Evolutionary conservation across 2,888 invertebrate genomes (phyloP).

Genomic region (Chouioia cunea): DNA sequence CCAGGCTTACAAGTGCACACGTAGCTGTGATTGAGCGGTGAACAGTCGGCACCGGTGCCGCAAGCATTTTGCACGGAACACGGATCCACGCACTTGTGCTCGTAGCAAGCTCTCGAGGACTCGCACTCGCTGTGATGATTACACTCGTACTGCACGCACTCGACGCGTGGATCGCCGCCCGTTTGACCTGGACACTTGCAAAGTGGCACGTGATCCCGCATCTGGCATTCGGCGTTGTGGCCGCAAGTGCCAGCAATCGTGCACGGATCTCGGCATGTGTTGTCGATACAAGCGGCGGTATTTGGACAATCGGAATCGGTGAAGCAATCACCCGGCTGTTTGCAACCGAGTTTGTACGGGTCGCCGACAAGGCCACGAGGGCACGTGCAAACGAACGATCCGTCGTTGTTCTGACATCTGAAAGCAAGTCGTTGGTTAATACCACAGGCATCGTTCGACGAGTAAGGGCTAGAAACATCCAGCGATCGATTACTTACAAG

Average conservation of each 20-base stretch:
- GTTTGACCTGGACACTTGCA: constrained; percentile 84
- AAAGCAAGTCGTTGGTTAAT: constrained; percentile 45
- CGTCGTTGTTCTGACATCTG: constrained; percentile 82
- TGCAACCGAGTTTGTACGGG: constrained; percentile 79
- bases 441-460: neutral
- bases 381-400: constrained; percentile 83
- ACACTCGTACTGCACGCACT: constrained; percentile 83
- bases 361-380: constrained; percentile 85
- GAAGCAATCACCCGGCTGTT: constrained; percentile 85
- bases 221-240: constrained; percentile 80
- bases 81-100: constrained; percentile 84
- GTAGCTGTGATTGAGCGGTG: constrained; percentile 82
- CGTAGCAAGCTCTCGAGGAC: constrained; percentile 79
- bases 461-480: neutral
- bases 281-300: constrained; percentile 81
- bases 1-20: constrained; percentile 88
- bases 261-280: constrained; percentile 85
- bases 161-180: constrained; percentile 78
- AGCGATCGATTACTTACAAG: constrained; percentile 64
- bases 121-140: constrained; percentile 83
- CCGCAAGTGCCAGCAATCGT: constrained; percentile 78
- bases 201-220: constrained; percentile 77
- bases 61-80: constrained; percentile 86
- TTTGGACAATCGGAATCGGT: constrained; percentile 84
- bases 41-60: constrained; percentile 83